phyloP scores from a whole-genome alignment of 1,140 invertebrate genomes.

The Drepana arcuata region DNA sequence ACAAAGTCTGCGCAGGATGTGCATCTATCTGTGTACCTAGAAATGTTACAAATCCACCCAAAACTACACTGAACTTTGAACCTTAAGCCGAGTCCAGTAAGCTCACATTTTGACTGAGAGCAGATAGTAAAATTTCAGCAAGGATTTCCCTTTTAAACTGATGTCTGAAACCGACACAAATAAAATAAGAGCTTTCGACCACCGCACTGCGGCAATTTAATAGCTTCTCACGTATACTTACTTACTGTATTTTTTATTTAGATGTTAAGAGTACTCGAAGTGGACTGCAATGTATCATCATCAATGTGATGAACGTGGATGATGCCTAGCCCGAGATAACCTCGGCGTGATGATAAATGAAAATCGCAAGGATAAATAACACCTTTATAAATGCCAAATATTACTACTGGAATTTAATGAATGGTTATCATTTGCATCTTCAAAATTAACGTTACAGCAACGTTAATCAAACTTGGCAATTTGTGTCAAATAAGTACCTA shows the following conservation, averaged over 20 bases:
- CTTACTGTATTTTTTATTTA: slow-evolving; percentile 53
- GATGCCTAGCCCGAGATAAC: background rate
- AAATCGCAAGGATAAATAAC: background rate
- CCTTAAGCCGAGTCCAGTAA: no score
- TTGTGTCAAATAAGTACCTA: background rate
- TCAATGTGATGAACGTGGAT: background rate
- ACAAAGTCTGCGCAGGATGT: slow-evolving; percentile 38
- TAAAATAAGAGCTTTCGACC: slow-evolving; percentile 47
- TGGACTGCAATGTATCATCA: background rate
- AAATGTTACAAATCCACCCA: slow-evolving; percentile 12
- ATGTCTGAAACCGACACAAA: slow-evolving; percentile 38
- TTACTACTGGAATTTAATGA: no score
- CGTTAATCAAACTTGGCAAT: background rate
- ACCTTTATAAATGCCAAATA: no score
- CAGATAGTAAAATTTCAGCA: slow-evolving; percentile 12
- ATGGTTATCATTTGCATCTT: background rate
- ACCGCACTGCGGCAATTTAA: slow-evolving; percentile 40
- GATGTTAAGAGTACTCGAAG: slow-evolving; percentile 17
- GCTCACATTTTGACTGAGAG: no score
- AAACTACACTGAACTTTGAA: slow-evolving; percentile 9
- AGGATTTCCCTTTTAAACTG: slow-evolving; percentile 39
- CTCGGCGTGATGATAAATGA: background rate
- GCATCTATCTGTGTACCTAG: slow-evolving; percentile 15
- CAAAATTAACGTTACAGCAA: background rate
- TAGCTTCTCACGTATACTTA: slow-evolving; percentile 36